Conservation (phyloP, 2,113 vertebrate genomes). For the Passer domesticus region DNA sequence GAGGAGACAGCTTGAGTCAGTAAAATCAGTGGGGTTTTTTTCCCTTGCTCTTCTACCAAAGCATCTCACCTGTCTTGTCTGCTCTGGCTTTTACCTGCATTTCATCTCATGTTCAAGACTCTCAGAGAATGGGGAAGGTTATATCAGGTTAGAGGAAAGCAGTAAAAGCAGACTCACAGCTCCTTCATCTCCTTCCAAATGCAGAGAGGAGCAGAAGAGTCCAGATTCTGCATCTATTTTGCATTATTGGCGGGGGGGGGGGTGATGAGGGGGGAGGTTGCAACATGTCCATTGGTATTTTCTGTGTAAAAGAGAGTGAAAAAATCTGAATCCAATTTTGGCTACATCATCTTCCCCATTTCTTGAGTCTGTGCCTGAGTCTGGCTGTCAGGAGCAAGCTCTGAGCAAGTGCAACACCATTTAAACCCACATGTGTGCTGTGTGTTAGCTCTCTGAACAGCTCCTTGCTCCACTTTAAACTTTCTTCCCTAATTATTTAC, state of each 20-base stretch:
- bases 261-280: rapidly evolving
- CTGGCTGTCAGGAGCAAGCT: not conserved
- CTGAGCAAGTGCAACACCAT: not conserved
- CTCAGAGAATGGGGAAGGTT: not conserved
- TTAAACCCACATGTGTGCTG: rapidly evolving
- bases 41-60: not conserved
- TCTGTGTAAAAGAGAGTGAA: not conserved
- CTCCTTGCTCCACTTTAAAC: not conserved
- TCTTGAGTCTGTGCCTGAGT: not conserved
- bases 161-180: not conserved
- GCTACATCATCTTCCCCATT: too few relatives aligned
- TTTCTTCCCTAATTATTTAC: not conserved
- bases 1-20: not conserved
- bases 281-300: not conserved
- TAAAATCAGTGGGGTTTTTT: not conserved
- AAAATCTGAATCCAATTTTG: not conserved
- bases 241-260: rapidly evolving
- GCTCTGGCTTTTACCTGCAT: not conserved
- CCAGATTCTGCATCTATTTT: not conserved
- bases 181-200: not conserved
- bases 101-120: not conserved
- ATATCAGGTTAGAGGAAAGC: not conserved
- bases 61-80: not conserved
- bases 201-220: not conserved
- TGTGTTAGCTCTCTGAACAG: not conserved